Conservation (phyloP, 2,888 invertebrate species). For the Xylocampa areola region DNA sequence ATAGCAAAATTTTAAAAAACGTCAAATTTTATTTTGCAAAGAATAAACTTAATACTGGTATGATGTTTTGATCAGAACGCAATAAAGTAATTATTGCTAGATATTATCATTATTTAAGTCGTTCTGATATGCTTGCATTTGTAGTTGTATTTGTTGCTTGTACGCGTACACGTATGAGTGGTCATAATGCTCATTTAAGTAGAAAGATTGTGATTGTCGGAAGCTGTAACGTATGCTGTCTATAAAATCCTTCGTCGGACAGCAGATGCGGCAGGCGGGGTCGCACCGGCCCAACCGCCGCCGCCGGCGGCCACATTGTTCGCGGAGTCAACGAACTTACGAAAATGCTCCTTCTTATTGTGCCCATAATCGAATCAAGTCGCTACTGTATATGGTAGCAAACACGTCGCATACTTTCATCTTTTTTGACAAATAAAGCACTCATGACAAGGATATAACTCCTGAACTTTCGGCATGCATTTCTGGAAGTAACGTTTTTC, state of each 20-base stretch:
- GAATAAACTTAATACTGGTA: too few relatives aligned
- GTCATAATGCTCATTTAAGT: constrained; percentile 22
- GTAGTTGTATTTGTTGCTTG: too few relatives aligned
- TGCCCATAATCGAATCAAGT: constrained; percentile 87
- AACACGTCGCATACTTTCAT: constrained; percentile 76
- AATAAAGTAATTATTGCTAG: constrained; percentile 17
- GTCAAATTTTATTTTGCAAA: too few relatives aligned
- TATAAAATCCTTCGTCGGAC: constrained; percentile 79
- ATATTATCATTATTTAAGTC: background rate
- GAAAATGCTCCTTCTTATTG: constrained; percentile 86
- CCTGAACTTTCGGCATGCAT: constrained; percentile 58
- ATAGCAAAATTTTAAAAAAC: background rate
- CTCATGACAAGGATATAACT: constrained; percentile 69
- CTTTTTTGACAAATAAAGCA: constrained; percentile 78
- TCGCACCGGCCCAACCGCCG: constrained; percentile 67
- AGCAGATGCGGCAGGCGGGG: constrained; percentile 81
- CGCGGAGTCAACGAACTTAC: constrained; percentile 87
- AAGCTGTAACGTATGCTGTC: constrained; percentile 74
- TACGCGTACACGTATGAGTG: constrained; percentile 1
- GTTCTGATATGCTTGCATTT: too few relatives aligned
- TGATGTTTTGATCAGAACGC: too few relatives aligned
- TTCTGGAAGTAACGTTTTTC: constrained; percentile 58
- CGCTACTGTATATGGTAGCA: constrained; percentile 83
- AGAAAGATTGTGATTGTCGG: constrained; percentile 53
- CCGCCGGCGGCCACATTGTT: constrained; percentile 82